Conservation (phyloP, 2,888 invertebrate species). For the Cosmia pyralina region DNA sequence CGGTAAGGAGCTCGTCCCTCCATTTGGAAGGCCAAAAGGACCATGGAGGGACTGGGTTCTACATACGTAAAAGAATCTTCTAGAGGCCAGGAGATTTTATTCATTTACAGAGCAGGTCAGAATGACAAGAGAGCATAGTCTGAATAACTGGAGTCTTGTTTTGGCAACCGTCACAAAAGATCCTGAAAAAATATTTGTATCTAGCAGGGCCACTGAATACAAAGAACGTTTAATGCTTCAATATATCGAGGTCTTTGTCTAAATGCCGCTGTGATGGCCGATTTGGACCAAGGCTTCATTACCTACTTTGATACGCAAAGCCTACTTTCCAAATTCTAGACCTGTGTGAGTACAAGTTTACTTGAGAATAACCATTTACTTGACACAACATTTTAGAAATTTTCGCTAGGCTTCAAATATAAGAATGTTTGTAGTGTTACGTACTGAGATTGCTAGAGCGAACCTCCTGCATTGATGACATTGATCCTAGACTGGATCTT, state of each 20-base stretch:
- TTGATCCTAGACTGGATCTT: neutral
- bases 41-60: neutral
- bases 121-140: neutral
- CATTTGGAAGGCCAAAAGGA: neutral
- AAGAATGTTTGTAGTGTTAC: neutral
- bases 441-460: neutral
- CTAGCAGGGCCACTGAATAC: neutral
- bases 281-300: neutral
- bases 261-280: neutral
- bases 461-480: neutral
- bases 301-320: neutral
- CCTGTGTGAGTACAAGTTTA: neutral
- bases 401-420: neutral
- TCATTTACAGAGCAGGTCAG: neutral
- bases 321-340: neutral
- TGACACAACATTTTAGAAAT: neutral
- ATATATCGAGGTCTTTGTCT: neutral
- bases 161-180: neutral
- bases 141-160: neutral
- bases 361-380: neutral
- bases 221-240: neutral
- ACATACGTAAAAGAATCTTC: neutral
- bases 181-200: neutral
- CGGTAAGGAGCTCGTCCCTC: neutral
- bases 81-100: neutral